Conservation (phyloP, 2,797 vertebrate species). For the Takifugu rubripes region DNA sequence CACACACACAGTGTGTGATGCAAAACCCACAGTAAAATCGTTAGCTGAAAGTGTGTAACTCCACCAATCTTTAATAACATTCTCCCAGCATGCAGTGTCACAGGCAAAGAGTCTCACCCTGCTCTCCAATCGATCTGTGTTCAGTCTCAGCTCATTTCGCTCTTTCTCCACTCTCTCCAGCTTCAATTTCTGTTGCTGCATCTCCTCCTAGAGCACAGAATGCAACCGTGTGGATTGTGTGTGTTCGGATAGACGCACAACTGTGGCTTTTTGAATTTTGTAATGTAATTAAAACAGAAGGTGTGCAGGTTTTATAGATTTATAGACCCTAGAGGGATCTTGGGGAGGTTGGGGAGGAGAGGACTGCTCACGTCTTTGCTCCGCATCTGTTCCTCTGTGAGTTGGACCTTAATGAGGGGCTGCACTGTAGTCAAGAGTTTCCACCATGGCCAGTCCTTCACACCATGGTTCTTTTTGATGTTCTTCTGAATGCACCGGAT, state of each 20-base stretch:
- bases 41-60: constrained; percentile 24
- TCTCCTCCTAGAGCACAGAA: constrained; percentile 84
- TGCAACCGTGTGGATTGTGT: not conserved
- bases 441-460: constrained; percentile 98
- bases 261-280: constrained; percentile 8
- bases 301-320: constrained; percentile 7
- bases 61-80: constrained; percentile 14
- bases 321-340: constrained; percentile 4
- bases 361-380: constrained; percentile 84
- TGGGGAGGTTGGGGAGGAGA: not conserved
- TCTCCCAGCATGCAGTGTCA: constrained; percentile 45
- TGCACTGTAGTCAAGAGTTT: constrained; percentile 93
- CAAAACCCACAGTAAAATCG: constrained; percentile 17
- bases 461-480: constrained; percentile 88
- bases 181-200: constrained; percentile 87
- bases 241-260: constrained; percentile 11
- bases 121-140: constrained; percentile 90
- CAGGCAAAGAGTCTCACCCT: constrained; percentile 74
- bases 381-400: constrained; percentile 93
- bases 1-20: constrained; percentile 12
- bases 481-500: constrained; percentile 85
- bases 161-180: constrained; percentile 95
- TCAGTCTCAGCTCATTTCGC: constrained; percentile 90
- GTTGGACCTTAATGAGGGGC: constrained; percentile 93
- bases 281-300: constrained; percentile 3